Conservation (phyloP, 1,140 invertebrate species). For the Vanessa tameamea region DNA sequence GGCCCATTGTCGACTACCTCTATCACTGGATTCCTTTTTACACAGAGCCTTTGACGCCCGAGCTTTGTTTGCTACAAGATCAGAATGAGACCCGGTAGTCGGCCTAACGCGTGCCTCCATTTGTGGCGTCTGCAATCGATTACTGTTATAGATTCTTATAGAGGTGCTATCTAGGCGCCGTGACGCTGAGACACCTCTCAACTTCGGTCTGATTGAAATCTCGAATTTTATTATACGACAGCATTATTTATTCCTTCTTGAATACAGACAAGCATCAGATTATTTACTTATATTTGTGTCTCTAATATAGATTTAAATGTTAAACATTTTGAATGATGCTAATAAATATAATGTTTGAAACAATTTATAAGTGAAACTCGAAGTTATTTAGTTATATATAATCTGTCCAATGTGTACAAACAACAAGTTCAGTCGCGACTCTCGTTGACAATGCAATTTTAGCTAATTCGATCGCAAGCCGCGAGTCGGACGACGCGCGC, state of each 20-base stretch:
- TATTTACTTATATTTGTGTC: background rate
- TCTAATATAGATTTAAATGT: background rate
- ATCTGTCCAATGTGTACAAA: constrained; percentile 30
- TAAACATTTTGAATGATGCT: background rate
- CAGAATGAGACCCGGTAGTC: constrained; percentile 61
- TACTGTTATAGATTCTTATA: constrained; percentile 50
- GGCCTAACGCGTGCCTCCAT: constrained; percentile 57
- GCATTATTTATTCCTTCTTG: background rate
- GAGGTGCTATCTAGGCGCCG: constrained; percentile 26
- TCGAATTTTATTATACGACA: constrained; percentile 15
- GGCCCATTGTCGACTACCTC: constrained; percentile 78
- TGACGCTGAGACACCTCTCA: constrained; percentile 1
- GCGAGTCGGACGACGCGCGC: constrained; percentile 34
- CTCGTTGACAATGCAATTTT: constrained; percentile 73
- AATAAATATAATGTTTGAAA: background rate
- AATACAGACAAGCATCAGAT: background rate
- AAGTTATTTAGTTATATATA: constrained; percentile 12
- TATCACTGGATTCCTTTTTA: constrained; percentile 79
- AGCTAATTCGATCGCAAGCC: constrained; percentile 65
- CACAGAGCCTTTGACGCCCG: constrained; percentile 74
- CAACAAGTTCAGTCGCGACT: constrained; percentile 43
- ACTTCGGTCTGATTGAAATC: constrained; percentile 31
- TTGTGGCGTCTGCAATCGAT: constrained; percentile 46
- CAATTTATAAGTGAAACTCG: background rate
- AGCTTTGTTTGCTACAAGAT: constrained; percentile 75